Evolutionary conservation across 2,797 vertebrate species (phyloP).

Genomic region (Phoeniculus purpureus): DNA sequence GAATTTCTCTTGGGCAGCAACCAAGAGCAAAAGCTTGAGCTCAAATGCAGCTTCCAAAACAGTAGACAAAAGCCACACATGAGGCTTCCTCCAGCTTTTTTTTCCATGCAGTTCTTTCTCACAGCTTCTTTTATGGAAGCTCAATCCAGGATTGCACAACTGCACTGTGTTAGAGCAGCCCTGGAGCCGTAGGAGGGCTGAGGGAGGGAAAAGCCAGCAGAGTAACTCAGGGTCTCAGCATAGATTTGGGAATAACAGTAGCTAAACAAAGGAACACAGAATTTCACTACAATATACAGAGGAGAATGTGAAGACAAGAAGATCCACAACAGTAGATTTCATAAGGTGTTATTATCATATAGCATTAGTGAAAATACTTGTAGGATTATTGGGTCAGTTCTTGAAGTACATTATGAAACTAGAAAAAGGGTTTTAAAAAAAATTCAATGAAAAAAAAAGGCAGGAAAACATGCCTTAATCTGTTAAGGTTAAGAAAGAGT

Average conservation of each 20-base stretch:
- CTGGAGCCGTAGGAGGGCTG: accelerated
- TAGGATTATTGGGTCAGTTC: not conserved
- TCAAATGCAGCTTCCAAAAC: not conserved
- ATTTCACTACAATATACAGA: not conserved
- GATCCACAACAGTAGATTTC: not conserved
- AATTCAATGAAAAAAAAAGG: not conserved
- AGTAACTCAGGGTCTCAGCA: not conserved
- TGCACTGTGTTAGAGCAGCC: not conserved
- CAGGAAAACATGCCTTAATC: not conserved
- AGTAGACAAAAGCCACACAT: not conserved
- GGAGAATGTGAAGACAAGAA: not conserved
- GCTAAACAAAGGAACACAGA: not conserved
- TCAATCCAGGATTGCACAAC: not conserved
- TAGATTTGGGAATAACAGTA: not conserved
- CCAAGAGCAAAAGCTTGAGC: not conserved
- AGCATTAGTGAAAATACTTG: not conserved
- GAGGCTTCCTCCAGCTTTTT: not conserved
- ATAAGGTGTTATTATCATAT: not conserved
- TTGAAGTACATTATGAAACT: not conserved
- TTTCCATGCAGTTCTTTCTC: not conserved
- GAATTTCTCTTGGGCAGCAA: not conserved
- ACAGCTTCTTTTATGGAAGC: not conserved
- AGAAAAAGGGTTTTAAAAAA: not conserved
- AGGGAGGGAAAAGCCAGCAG: not conserved
- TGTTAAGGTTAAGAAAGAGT: constrained; percentile 49